A percentile compares a stretch with the other conserved stretches of the same genome.
Conservation (phyloP, 2,888 invertebrate species). For the Helicoverpa assulta region DNA sequence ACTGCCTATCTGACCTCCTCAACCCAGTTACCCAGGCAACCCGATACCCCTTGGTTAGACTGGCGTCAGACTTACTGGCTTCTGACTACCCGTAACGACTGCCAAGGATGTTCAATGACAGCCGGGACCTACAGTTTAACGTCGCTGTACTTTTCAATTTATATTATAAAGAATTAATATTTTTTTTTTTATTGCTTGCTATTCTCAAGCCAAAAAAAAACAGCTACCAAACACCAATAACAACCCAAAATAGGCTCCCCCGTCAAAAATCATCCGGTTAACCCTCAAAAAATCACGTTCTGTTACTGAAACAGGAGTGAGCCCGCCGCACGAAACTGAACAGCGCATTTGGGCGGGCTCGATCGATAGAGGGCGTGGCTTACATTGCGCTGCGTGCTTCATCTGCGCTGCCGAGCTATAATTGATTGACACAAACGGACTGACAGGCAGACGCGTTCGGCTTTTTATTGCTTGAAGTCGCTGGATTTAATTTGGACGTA, state of each 20-base stretch:
- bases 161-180: no score
- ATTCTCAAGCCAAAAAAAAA: no score
- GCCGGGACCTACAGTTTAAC: no score
- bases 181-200: no score
- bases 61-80: no score
- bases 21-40: no score
- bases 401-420: slow-evolving; percentile 79
- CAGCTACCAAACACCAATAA: neutral
- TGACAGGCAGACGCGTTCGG: slow-evolving; percentile 80
- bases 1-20: no score
- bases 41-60: no score
- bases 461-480: slow-evolving; percentile 81
- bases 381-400: slow-evolving; percentile 80
- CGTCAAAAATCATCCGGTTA: slow-evolving; percentile 6
- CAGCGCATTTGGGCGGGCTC: slow-evolving; percentile 85
- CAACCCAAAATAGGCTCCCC: neutral
- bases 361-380: slow-evolving; percentile 84
- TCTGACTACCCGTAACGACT: no score
- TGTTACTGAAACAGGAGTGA: slow-evolving; percentile 50
- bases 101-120: no score
- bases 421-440: slow-evolving; percentile 88
- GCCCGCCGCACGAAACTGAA: slow-evolving; percentile 65
- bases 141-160: no score
- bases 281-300: slow-evolving; percentile 56
- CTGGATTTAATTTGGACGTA: slow-evolving; percentile 71